These are phyloP conservation scores for Chaetura pelagica DNA, from an alignment of 2,113 vertebrate species.

Conservation along the genomic window DNA sequence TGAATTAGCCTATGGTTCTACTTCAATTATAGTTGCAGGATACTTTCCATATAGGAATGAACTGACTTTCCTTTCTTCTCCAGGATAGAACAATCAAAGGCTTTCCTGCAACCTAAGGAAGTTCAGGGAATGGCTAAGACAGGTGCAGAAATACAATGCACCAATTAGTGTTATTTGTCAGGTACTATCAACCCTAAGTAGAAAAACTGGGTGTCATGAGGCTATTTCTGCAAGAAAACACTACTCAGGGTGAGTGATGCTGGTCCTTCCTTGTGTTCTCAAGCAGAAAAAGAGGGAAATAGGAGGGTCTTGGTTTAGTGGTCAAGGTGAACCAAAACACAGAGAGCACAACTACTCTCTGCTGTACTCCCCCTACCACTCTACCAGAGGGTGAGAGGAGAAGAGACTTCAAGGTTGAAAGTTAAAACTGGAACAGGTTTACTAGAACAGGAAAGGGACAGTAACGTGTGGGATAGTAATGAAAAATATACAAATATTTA, in stretches of 20 bases:
- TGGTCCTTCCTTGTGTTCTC: not conserved
- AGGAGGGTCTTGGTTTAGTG: not conserved
- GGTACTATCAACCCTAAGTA: not conserved
- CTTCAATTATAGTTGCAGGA: slow-evolving; percentile 46
- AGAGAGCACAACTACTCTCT: too few species aligned
- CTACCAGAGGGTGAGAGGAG: too few species aligned
- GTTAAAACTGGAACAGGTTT: too few species aligned
- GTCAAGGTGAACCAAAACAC: too few species aligned
- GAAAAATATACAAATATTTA: too few species aligned
- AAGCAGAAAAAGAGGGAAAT: not conserved
- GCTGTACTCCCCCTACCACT: too few species aligned
- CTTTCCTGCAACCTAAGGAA: not conserved
- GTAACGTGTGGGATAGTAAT: too few species aligned
- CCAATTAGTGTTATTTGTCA: not conserved
- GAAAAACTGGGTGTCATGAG: not conserved
- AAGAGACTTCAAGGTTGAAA: too few species aligned
- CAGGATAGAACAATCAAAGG: not conserved
- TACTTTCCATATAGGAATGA: not conserved
- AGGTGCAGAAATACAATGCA: not conserved
- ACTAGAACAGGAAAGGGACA: too few species aligned
- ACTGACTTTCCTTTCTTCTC: not conserved
- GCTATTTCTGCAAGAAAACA: not conserved
- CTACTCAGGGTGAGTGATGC: not conserved
- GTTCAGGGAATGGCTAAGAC: not conserved
- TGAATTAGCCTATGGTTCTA: not conserved